A percentile compares a stretch with the other conserved stretches of the same genome.
These are phyloP conservation scores for Gulo gulo DNA, from an alignment of 2,113 vertebrate species.

Conservation along the genomic window DNA sequence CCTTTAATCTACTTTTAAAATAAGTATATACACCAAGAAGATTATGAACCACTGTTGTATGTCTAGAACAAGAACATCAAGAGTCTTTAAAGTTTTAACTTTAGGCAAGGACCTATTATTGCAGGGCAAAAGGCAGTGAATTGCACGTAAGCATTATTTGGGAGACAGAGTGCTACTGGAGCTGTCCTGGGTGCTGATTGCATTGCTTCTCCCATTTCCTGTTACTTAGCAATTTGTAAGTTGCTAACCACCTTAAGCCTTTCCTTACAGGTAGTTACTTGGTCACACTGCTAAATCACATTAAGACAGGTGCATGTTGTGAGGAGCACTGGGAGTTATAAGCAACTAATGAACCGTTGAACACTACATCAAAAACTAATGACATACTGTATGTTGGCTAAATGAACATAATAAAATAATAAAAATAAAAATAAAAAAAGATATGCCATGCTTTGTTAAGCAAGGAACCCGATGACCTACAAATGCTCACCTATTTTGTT, in stretches of 20 bases:
- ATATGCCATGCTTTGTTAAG: not conserved
- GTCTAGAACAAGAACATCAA: not conserved
- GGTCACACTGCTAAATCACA: not conserved
- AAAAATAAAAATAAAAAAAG: no score
- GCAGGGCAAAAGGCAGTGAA: not conserved
- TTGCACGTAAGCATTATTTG: not conserved
- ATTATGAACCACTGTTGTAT: not conserved
- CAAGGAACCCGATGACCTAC: not conserved
- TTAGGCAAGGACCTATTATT: not conserved
- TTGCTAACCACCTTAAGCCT: not conserved
- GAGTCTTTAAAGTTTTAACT: not conserved
- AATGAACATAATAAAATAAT: no score
- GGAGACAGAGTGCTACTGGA: fast-evolving
- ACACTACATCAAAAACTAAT: no score
- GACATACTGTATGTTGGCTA: no score
- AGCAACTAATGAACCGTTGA: no score
- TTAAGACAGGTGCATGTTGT: not conserved
- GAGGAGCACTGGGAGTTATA: no score
- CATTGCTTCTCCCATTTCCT: not conserved
- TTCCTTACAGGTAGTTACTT: not conserved
- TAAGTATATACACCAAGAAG: not conserved
- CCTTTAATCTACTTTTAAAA: not conserved
- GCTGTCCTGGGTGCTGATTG: not conserved
- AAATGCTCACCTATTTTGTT: not conserved
- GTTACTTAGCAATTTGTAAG: not conserved